Evolutionary conservation across 2,797 vertebrate genomes (phyloP).

Genomic region (Lepus oiostolus): DNA sequence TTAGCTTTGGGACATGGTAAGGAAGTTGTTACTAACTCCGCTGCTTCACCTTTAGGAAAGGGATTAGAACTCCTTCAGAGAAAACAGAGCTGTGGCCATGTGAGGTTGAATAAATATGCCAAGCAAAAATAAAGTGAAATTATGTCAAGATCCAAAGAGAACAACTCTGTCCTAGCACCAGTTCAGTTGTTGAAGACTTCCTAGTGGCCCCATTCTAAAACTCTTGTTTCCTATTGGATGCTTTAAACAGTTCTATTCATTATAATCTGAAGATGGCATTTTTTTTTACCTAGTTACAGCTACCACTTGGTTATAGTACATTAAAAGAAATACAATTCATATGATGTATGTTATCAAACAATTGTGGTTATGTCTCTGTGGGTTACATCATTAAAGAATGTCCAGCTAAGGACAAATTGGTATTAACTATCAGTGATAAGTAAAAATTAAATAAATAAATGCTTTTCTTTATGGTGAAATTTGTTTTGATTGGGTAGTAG

Average conservation of each 20-base stretch:
- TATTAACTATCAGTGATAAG: not conserved
- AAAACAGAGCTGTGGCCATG: slow-evolving; percentile 39
- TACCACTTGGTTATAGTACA: not conserved
- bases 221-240: not conserved
- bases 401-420: not conserved
- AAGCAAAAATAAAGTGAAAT: slow-evolving; percentile 61
- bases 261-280: slow-evolving; percentile 20
- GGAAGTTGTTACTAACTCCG: slow-evolving; percentile 15
- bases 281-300: not conserved
- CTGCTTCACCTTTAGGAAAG: slow-evolving; percentile 40
- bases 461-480: not conserved
- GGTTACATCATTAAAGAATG: not conserved
- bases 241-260: not conserved
- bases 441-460: not conserved
- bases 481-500: not conserved
- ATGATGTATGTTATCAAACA: not conserved
- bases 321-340: slow-evolving; percentile 15
- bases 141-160: not conserved
- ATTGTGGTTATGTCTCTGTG: not conserved
- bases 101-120: slow-evolving; percentile 25
- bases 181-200: not conserved
- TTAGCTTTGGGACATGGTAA: not conserved
- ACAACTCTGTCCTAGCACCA: not conserved
- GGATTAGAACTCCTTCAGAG: slow-evolving; percentile 44
- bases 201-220: not conserved